phyloP scores from a whole-genome alignment of 2,113 vertebrate species.

The Gasterosteus aculeatus region DNA sequence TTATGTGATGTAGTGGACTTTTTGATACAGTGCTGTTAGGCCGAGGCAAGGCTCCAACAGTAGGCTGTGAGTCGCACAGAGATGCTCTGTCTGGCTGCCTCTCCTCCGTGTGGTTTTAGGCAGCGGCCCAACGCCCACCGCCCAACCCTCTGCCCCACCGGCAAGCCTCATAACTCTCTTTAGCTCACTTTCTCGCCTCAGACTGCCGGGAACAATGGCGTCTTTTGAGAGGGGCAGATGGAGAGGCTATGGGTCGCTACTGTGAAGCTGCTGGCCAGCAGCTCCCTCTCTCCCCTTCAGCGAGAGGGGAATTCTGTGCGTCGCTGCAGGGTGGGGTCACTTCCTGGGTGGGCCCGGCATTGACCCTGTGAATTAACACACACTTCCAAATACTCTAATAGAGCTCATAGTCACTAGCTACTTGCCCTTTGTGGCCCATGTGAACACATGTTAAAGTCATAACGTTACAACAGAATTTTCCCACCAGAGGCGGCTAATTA shows the following conservation, averaged over 20 bases:
- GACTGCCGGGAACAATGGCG: constrained; percentile 75
- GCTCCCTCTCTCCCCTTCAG: constrained; percentile 49
- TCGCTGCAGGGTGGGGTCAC: constrained; percentile 73
- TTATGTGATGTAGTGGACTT: constrained; percentile 66
- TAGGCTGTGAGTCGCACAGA: constrained; percentile 69
- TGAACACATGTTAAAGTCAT: constrained; percentile 55
- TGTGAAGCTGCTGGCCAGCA: constrained; percentile 47
- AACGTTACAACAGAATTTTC: constrained; percentile 34
- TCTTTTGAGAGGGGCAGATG: constrained; percentile 75
- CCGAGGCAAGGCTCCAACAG: constrained; percentile 67
- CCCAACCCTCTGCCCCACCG: constrained; percentile 57
- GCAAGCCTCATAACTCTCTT: constrained; percentile 61
- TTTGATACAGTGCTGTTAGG: constrained; percentile 66
- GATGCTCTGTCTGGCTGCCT: constrained; percentile 75
- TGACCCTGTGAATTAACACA: constrained; percentile 46
- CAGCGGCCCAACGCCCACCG: constrained; percentile 70
- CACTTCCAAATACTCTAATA: constrained; percentile 31
- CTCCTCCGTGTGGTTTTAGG: constrained; percentile 80
- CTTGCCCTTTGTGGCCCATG: constrained; percentile 1
- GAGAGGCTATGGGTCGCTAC: constrained; percentile 49
- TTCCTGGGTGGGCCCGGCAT: constrained; percentile 72
- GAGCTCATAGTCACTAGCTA: constrained; percentile 34
- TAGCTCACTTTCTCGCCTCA: constrained; percentile 66
- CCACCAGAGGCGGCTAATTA: constrained; percentile 40
- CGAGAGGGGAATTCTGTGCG: constrained; percentile 64